Evolutionary conservation across 2,113 vertebrate species (phyloP), one percentile per base, ranked within the genome.

Genomic region (Carettochelys insculpta): DNA sequence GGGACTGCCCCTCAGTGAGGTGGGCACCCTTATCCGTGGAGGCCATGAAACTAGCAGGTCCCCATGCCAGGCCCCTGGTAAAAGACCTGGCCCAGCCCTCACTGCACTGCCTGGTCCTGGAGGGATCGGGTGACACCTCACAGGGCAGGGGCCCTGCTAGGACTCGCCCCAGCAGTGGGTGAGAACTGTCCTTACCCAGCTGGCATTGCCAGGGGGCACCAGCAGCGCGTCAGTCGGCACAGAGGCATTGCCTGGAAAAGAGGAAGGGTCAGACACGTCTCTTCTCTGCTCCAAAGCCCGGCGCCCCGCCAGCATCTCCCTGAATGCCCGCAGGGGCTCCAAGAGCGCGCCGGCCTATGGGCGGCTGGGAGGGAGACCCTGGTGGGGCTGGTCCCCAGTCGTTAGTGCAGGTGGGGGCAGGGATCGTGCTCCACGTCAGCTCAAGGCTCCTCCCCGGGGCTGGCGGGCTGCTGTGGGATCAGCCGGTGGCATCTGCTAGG

Each of bases 171-270:
- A 68, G 61, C n/a, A 5, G n/a, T n/a, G n/a, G 34, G 34, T 19
- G 43, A 61, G n/a, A 50, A 51, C 19, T 11, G 51, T 12, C 84
- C 73, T 80, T 96, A 96, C 97, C 97, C 96, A 90, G 45, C 0
- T 0, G 41, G 48, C 85, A 2, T 5, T 12, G 54, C 45, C 41
- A 22, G 53, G 3, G 0, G 5, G 51, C 3, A 24, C 13, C 45
- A 86, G 68, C 0, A 0, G 34, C 0, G 94, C 96, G 84, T 80
- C 16, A 0, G 96, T 96, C 86, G 80, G 43, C 79, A 81, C 3
- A 0, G 88, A 85, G 76, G 58, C 84, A 43, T 87, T 94, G 85
- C 80, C 97, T 97, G 93, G 31, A 85, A 95, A 48, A 24, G 29
- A 52, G 45, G 41, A 75, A 71, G n/a, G 16, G 24, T 41, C 24